phyloP scores from a whole-genome alignment of 1,140 invertebrate genomes.

The Thaumatotibia leucotreta region DNA sequence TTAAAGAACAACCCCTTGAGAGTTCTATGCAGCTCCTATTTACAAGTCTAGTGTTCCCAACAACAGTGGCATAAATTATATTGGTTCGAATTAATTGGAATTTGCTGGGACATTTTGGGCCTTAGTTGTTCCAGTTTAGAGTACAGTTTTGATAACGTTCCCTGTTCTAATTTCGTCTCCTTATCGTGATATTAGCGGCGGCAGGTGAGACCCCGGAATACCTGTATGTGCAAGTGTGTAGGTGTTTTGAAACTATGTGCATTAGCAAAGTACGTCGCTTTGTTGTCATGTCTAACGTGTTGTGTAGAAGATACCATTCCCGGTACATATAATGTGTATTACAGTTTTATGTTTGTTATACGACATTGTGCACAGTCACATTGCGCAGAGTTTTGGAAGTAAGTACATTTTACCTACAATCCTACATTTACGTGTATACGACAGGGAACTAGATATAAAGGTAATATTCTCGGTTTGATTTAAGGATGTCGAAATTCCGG shows the following conservation, averaged over 20 bases:
- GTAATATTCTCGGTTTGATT: too few species aligned
- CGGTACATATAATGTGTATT: not conserved
- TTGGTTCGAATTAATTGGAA: conserved; percentile 8
- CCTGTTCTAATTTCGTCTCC: conserved; percentile 5
- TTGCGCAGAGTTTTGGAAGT: not conserved
- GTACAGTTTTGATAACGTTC: not conserved
- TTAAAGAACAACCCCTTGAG: not conserved
- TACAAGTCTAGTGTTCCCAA: conserved; percentile 12
- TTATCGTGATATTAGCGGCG: conserved; percentile 9
- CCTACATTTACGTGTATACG: too few species aligned
- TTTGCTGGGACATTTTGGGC: not conserved
- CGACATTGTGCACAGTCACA: not conserved
- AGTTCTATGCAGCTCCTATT: not conserved
- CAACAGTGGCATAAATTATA: conserved; percentile 3
- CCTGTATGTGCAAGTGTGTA: not conserved
- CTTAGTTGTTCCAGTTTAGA: not conserved
- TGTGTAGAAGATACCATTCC: not conserved
- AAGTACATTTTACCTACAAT: too few species aligned
- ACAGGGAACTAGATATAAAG: too few species aligned
- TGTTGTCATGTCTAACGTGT: not conserved
- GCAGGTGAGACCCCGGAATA: conserved; percentile 5
- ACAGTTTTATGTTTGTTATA: not conserved
- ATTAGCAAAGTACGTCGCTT: not conserved
- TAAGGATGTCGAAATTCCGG: too few species aligned
- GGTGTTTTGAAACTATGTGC: conserved; percentile 10